Evolutionary conservation across 2,797 vertebrate species (phyloP), one percentile per base, ranked within the genome.

Genomic region (Taenioides sp.): DNA sequence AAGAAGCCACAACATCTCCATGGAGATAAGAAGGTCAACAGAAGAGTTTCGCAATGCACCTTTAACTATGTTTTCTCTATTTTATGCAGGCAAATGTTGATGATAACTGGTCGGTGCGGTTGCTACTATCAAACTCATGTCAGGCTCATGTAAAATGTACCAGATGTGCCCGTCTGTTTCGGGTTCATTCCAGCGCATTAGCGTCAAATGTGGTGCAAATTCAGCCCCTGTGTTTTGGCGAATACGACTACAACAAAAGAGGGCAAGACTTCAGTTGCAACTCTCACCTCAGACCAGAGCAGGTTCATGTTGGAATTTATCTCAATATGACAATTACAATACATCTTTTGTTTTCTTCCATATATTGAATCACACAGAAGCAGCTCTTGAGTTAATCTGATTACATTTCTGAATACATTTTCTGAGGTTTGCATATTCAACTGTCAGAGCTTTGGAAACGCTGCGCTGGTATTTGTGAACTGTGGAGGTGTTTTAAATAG

Each of bases 161-260:
- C 82, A n/a, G n/a, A n/a, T n/a, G n/a, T n/a, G n/a, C 87, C 76
- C 80, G 72, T 55, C 69, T 77, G 67, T 79, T 76, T 82, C 70
- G 65, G 60, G 17, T 82, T 91, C 87, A 85, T 92, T 92, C 76
- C 78, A 79, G 64, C 76, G 78, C 70, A 92, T 93, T 91, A 92
- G 59, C 83, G 88, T 94, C 89, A 91, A 91, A 75, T 63, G 49
- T 7, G n/a, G 25, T 27, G 25, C 25, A 27, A 27, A 27, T 60
- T 62, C 62, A 65, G 84, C 76, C 81, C 80, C 31, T 20, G 67
- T 16, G 57, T 76, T 85, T 88, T 82, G 75, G 37, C n/a, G 66
- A 75, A 59, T 60, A 61, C 69, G 69, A 72, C 81, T n/a, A 79
- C 73, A 64, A 72, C 57, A 71, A 68, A 2, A 43, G 75, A 79